Percentiles rank a stretch among this genome's conserved stretches.
These are phyloP conservation scores for Calidris pugnax DNA, from an alignment of 2,113 vertebrate genomes.

Conservation along the genomic window DNA sequence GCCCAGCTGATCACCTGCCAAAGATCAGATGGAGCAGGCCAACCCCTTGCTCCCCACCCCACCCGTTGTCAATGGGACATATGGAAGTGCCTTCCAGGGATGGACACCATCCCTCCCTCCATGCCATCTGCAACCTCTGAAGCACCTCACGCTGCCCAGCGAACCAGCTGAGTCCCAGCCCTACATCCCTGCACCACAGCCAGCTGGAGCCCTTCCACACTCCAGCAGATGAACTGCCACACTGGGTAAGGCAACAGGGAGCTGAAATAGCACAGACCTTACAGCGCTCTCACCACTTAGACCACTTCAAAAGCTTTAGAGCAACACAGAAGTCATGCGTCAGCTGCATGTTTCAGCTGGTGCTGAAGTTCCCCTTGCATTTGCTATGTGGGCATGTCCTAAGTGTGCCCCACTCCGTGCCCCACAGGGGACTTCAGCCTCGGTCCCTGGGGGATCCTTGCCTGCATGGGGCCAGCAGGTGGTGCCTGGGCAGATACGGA, in stretches of 20 bases:
- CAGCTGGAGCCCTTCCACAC: not conserved
- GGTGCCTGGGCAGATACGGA: not conserved
- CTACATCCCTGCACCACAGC: not conserved
- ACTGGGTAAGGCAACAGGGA: not conserved
- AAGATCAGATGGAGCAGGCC: not conserved
- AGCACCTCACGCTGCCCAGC: rapidly evolving
- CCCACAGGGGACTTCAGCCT: not conserved
- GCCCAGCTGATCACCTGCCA: not conserved
- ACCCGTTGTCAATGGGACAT: not conserved
- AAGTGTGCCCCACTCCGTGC: not conserved
- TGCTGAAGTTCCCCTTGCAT: not conserved
- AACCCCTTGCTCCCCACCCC: not conserved
- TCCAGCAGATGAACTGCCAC: not conserved
- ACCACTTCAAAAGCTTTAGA: not conserved
- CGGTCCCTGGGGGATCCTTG: not conserved
- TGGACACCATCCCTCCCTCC: not conserved
- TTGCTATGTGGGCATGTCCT: not conserved
- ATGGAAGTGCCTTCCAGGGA: not conserved
- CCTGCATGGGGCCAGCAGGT: no score
- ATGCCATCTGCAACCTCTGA: not conserved
- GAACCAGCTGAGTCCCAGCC: not conserved
- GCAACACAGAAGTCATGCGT: not conserved
- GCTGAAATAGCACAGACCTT: not conserved
- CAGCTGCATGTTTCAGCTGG: not conserved
- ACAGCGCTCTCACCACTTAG: rapidly evolving